A percentile compares a stretch with the other conserved stretches of the same genome.
These are phyloP conservation scores for Tupaia chinensis DNA, from an alignment of 2,113 vertebrate genomes.

Conservation along the genomic window DNA sequence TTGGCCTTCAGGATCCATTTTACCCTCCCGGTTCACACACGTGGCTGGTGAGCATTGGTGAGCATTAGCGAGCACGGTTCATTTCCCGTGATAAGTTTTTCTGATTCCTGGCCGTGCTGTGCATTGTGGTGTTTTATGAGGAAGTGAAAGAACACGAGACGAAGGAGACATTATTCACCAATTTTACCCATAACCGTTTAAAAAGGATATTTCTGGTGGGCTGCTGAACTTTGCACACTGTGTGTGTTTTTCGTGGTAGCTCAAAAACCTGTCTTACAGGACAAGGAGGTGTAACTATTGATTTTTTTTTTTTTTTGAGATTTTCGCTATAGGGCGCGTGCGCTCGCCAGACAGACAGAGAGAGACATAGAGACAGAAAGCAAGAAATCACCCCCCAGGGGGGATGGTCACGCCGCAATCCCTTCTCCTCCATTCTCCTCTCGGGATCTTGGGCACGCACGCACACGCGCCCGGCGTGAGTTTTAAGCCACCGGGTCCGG, in stretches of 20 bases:
- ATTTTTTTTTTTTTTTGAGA: too few species aligned
- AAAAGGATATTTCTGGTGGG: background rate
- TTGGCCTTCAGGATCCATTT: background rate
- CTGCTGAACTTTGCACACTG: background rate
- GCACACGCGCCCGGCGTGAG: too few species aligned
- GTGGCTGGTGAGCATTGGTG: background rate
- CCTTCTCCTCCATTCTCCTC: too few species aligned
- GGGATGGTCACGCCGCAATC: too few species aligned
- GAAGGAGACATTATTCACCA: background rate
- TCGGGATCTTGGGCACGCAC: too few species aligned
- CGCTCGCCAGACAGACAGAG: too few species aligned
- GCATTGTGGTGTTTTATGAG: conserved; percentile 20
- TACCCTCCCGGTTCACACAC: background rate
- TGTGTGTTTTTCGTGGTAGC: background rate
- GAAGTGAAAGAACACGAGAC: background rate
- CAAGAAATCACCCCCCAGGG: too few species aligned
- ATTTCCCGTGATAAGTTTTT: background rate
- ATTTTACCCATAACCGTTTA: background rate
- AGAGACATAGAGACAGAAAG: too few species aligned
- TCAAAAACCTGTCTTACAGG: background rate
- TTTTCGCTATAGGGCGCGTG: too few species aligned
- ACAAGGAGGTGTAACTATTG: background rate
- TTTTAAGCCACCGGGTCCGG: too few species aligned
- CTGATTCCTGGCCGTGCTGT: background rate
- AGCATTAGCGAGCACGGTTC: background rate